phyloP scores from a whole-genome alignment of 2,888 invertebrate species.

The Acronicta alni region DNA sequence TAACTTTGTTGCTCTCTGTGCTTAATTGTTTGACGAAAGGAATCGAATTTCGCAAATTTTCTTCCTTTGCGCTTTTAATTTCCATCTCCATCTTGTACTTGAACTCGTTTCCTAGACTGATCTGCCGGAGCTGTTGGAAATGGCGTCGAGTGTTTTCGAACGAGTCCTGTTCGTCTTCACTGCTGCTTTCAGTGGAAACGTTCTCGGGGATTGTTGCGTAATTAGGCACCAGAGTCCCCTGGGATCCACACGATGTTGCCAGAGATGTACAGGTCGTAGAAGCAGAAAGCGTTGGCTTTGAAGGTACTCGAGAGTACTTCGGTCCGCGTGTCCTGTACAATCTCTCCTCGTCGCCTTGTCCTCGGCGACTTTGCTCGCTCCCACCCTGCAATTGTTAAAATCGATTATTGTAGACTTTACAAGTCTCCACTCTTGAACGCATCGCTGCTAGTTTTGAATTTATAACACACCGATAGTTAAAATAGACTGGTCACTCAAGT shows the following conservation, averaged over 20 bases:
- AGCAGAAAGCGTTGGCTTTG: slow-evolving; percentile 86
- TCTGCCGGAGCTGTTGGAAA: slow-evolving; percentile 90
- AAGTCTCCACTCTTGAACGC: slow-evolving; percentile 11
- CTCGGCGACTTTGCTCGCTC: slow-evolving; percentile 80
- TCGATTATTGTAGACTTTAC: slow-evolving; percentile 32
- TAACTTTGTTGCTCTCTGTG: slow-evolving; percentile 89
- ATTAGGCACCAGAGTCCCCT: slow-evolving; percentile 82
- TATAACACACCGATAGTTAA: slow-evolving; percentile 61
- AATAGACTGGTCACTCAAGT: slow-evolving; percentile 66
- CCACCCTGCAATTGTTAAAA: slow-evolving; percentile 77
- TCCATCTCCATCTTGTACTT: slow-evolving; percentile 91
- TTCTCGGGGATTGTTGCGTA: slow-evolving; percentile 83
- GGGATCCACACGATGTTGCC: slow-evolving; percentile 86
- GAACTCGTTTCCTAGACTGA: slow-evolving; percentile 90
- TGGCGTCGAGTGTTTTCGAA: slow-evolving; percentile 89
- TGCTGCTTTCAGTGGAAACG: slow-evolving; percentile 83
- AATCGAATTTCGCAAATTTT: slow-evolving; percentile 89
- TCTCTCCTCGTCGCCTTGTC: slow-evolving; percentile 84
- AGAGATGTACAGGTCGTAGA: slow-evolving; percentile 90
- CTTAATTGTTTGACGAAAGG: slow-evolving; percentile 90
- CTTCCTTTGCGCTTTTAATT: slow-evolving; percentile 89
- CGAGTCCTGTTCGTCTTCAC: slow-evolving; percentile 87
- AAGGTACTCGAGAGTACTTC: slow-evolving; percentile 86
- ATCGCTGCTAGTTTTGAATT: slow-evolving; percentile 20
- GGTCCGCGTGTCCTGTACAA: slow-evolving; percentile 80